These are phyloP conservation scores for Hyla sarda DNA, from an alignment of 2,113 vertebrate genomes.

Conservation along the genomic window DNA sequence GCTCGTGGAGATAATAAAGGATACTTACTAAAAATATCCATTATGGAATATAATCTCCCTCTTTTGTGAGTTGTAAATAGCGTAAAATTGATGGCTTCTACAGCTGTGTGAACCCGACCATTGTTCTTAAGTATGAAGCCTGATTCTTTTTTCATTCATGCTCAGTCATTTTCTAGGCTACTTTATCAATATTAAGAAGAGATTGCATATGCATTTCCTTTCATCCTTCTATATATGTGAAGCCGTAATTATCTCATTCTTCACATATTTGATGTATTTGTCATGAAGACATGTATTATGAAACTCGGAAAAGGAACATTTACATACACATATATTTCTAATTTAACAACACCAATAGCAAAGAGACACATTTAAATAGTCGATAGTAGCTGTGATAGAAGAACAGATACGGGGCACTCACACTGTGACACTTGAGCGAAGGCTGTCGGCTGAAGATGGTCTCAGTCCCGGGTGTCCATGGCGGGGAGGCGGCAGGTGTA, in stretches of 20 bases:
- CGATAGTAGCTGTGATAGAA: no score
- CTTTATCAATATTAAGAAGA: constrained; percentile 11
- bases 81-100: background rate
- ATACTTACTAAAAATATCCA: constrained; percentile 41
- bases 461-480: no score
- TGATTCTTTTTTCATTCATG: background rate
- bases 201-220: background rate
- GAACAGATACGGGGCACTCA: no score
- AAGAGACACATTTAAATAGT: no score
- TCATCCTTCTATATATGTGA: background rate
- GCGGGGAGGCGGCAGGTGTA: no score
- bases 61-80: constrained; percentile 11
- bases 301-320: background rate
- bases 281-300: background rate
- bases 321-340: background rate
- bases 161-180: constrained; percentile 2
- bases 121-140: background rate
- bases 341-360: background rate
- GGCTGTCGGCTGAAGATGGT: no score
- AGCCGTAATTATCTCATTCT: background rate
- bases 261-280: background rate
- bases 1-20: constrained; percentile 13
- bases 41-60: constrained; percentile 11
- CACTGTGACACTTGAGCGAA: no score
- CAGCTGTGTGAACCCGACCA: background rate